A percentile compares a stretch with the other conserved stretches of the same genome.
Conservation (phyloP, 1,140 invertebrate species). For the Eubasilissa regina region DNA sequence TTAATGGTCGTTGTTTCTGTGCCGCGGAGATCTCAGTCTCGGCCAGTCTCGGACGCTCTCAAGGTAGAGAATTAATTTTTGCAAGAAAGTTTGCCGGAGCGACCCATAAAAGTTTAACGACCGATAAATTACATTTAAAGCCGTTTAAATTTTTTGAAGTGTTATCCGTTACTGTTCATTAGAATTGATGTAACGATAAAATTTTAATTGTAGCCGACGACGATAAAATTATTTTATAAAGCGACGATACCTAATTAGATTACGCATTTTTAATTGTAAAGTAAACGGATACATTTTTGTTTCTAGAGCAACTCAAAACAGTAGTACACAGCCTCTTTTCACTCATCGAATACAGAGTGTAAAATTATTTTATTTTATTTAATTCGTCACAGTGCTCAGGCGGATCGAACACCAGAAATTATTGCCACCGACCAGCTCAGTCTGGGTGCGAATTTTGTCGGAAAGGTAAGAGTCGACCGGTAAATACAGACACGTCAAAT, state of each 20-base stretch:
- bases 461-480: too few relatives aligned
- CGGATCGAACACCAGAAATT: too few relatives aligned
- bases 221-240: slow-evolving; percentile 30
- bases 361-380: too few relatives aligned
- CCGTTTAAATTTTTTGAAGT: slow-evolving; percentile 37
- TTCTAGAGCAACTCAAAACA: too few relatives aligned
- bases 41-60: background rate
- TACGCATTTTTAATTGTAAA: background rate
- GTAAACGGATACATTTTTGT: too few relatives aligned
- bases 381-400: too few relatives aligned
- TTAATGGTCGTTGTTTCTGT: background rate
- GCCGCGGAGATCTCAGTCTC: background rate
- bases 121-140: slow-evolving; percentile 34
- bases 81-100: slow-evolving; percentile 21
- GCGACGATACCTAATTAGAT: slow-evolving; percentile 15
- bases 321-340: too few relatives aligned
- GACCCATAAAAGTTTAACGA: slow-evolving; percentile 30
- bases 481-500: too few relatives aligned
- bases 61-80: background rate
- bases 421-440: too few relatives aligned
- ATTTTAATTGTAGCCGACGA: slow-evolving; percentile 30
- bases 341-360: too few relatives aligned
- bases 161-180: slow-evolving; percentile 33
- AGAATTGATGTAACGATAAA: slow-evolving; percentile 30
- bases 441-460: too few relatives aligned